Conservation (phyloP, 1,140 invertebrate genomes). For the Forficula auricularia region DNA sequence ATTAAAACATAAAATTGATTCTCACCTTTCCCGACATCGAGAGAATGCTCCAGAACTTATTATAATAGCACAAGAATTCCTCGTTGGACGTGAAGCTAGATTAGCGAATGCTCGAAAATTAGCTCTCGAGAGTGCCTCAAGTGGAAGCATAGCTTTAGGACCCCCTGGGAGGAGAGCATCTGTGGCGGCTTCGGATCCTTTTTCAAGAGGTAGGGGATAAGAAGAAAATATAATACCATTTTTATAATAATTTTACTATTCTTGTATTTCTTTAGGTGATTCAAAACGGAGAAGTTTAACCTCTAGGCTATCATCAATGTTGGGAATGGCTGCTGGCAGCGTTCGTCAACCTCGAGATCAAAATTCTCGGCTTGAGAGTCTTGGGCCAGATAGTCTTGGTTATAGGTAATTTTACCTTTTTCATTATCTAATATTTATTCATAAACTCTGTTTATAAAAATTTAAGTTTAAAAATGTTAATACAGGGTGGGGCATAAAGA, state of each 20-base stretch:
- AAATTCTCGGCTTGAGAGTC: conserved; percentile 13
- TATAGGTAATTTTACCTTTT: conserved; percentile 16
- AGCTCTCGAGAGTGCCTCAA: conserved; percentile 30
- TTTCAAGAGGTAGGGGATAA: conserved; percentile 24
- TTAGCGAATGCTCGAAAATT: conserved; percentile 46
- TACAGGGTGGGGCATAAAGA: too few relatives aligned
- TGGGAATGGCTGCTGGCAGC: conserved; percentile 34
- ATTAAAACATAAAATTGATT: conserved; percentile 73
- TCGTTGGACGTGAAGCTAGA: conserved; percentile 57
- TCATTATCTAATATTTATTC: conserved; percentile 2
- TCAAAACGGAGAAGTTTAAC: conserved; percentile 52
- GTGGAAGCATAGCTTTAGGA: conserved; percentile 12
- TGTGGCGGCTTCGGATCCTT: conserved; percentile 21
- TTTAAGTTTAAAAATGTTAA: too few relatives aligned
- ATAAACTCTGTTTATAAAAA: too few relatives aligned
- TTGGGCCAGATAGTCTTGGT: conserved; percentile 24
- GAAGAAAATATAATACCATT: too few relatives aligned
- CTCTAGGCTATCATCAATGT: conserved; percentile 50
- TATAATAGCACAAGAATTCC: conserved; percentile 51
- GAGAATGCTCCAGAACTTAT: conserved; percentile 45
- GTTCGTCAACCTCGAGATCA: conserved; percentile 15
- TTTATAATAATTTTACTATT: too few relatives aligned
- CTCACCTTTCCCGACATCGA: conserved; percentile 48
- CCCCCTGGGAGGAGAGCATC: conserved; percentile 18
- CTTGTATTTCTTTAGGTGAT: conserved; percentile 25